Conservation (phyloP, 2,888 invertebrate species). For the Polymixis flavicincta region DNA sequence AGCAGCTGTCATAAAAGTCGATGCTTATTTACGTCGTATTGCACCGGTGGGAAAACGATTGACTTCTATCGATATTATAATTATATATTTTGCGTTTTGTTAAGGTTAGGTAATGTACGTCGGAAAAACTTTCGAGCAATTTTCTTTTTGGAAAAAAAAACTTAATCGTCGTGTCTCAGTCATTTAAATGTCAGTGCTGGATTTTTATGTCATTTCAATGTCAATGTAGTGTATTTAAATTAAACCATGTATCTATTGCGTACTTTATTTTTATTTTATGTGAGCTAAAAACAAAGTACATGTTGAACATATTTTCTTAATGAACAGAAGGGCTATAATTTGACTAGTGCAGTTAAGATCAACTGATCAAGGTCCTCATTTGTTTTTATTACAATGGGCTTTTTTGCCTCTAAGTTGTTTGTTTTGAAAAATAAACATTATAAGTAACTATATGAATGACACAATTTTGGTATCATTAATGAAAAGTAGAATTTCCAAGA, state of each 20-base stretch:
- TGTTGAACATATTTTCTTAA: slow-evolving; percentile 48
- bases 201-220: no score
- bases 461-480: neutral
- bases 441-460: neutral
- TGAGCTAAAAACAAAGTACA: slow-evolving; percentile 36
- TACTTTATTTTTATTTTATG: slow-evolving; percentile 37
- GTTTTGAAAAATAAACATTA: neutral
- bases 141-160: neutral
- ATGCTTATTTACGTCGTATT: slow-evolving; percentile 86
- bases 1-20: slow-evolving; percentile 86
- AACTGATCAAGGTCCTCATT: slow-evolving; percentile 32
- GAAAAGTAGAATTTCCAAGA: neutral
- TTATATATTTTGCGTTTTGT: slow-evolving; percentile 19
- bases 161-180: neutral
- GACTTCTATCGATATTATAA: slow-evolving; percentile 37
- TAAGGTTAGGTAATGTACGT: no score
- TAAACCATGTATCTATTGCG: neutral
- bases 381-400: slow-evolving; percentile 27
- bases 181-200: neutral
- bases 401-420: slow-evolving; percentile 16
- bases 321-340: slow-evolving; percentile 36
- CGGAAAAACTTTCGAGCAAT: neutral
- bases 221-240: slow-evolving; percentile 2
- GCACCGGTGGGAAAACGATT: slow-evolving; percentile 77
- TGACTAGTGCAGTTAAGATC: slow-evolving; percentile 45